Evolutionary conservation across 2,113 vertebrate species (phyloP).

Genomic region (Thamnophis sirtalis): DNA sequence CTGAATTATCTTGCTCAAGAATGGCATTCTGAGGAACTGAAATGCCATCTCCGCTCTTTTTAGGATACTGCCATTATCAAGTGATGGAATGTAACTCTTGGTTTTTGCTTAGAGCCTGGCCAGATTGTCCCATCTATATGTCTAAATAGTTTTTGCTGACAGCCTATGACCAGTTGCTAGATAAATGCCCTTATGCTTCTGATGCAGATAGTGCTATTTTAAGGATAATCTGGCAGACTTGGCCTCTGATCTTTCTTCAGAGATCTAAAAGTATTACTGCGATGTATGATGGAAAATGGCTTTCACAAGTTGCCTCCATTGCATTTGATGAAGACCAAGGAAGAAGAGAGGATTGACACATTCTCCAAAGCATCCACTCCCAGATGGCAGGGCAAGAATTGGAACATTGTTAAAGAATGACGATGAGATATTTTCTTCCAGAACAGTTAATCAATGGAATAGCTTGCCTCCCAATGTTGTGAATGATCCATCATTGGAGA

Average conservation of each 20-base stretch:
- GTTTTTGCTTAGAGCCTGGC: not conserved
- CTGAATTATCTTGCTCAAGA: not conserved
- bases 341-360: not conserved
- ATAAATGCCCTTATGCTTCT: not conserved
- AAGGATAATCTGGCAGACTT: not conserved
- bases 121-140: not conserved
- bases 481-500: not conserved
- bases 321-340: not conserved
- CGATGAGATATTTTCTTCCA: not conserved
- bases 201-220: not conserved
- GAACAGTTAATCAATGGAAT: not conserved
- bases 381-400: not conserved
- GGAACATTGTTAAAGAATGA: not conserved
- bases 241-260: not conserved
- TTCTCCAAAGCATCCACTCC: not conserved
- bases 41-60: not conserved
- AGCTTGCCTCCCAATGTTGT: not conserved
- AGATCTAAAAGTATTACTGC: not conserved
- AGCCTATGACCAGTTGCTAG: not conserved
- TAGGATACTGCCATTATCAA: not conserved
- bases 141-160: not conserved
- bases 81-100: not conserved
- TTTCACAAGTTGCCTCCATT: not conserved
- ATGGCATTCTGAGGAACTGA: not conserved
- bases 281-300: not conserved